Conservation (phyloP, 2,113 vertebrate species). For the Xenotilapia longispinis region DNA sequence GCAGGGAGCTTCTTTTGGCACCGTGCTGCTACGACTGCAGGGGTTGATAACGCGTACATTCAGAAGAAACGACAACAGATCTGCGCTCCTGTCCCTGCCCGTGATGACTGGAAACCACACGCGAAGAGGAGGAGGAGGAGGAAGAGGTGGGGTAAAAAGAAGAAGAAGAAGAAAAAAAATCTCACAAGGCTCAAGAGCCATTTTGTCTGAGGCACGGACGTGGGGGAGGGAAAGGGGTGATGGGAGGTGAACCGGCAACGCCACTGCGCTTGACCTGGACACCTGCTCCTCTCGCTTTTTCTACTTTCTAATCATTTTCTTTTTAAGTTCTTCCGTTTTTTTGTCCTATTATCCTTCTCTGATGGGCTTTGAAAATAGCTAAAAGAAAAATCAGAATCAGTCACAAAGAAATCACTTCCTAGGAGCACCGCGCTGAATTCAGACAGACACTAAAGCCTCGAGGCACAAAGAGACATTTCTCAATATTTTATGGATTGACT, state of each 20-base stretch:
- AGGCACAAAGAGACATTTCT: constrained; percentile 63
- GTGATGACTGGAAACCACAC: not conserved
- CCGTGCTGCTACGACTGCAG: not conserved
- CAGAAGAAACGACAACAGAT: not conserved
- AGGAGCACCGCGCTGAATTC: constrained; percentile 38
- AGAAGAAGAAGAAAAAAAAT: not conserved
- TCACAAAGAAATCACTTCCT: constrained; percentile 33
- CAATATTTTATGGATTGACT: constrained; percentile 51
- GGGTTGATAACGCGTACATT: constrained; percentile 32
- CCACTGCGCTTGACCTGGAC: not conserved
- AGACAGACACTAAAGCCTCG: constrained; percentile 50
- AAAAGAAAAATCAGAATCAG: constrained; percentile 10
- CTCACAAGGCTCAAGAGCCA: not conserved
- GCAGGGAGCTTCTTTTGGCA: constrained; percentile 6
- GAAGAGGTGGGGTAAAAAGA: not conserved
- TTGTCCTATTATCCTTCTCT: not conserved
- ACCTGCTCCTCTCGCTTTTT: constrained; percentile 8
- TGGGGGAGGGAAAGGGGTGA: not conserved
- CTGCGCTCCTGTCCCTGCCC: not conserved
- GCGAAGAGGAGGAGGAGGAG: not conserved
- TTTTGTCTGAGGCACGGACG: not conserved
- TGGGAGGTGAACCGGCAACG: not conserved
- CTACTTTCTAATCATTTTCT: constrained; percentile 18
- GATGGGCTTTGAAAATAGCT: constrained; percentile 13
- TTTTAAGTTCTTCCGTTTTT: constrained; percentile 21